phyloP scores from a whole-genome alignment of 2,797 vertebrate species.

The Alectoris magna region DNA sequence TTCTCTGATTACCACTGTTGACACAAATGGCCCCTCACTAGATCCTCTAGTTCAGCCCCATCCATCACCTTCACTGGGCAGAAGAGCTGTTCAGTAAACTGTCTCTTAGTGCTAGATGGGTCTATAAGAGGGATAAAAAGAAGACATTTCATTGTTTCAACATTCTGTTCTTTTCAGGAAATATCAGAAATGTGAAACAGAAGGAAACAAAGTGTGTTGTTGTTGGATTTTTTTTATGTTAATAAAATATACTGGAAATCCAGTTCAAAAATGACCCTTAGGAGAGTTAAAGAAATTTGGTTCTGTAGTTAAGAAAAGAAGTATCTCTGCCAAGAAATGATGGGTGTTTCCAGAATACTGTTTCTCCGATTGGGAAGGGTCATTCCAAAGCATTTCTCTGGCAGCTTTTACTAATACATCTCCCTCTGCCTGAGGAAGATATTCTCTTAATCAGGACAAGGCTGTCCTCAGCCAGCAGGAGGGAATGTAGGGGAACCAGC shows the following conservation, averaged over 20 bases:
- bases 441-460: constrained; percentile 29
- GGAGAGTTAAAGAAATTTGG: neutral
- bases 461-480: neutral
- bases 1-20: neutral
- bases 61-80: constrained; percentile 16
- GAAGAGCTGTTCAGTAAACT: constrained; percentile 44
- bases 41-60: constrained; percentile 2
- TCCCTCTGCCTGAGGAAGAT: neutral
- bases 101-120: constrained; percentile 45
- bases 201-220: constrained; percentile 19
- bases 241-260: constrained; percentile 4
- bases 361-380: constrained; percentile 38
- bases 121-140: constrained; percentile 46
- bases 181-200: constrained; percentile 58
- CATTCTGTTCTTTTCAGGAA: constrained; percentile 37
- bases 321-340: constrained; percentile 9
- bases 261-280: neutral
- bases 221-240: neutral
- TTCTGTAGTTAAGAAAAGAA: constrained; percentile 3
- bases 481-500: constrained; percentile 9
- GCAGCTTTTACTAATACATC: constrained; percentile 23
- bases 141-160: constrained; percentile 17
- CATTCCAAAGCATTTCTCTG: constrained; percentile 37
- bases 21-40: constrained; percentile 15
- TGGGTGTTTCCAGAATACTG: constrained; percentile 32